Conservation (phyloP, 2,888 invertebrate genomes). For the Candidula unifasciata region DNA sequence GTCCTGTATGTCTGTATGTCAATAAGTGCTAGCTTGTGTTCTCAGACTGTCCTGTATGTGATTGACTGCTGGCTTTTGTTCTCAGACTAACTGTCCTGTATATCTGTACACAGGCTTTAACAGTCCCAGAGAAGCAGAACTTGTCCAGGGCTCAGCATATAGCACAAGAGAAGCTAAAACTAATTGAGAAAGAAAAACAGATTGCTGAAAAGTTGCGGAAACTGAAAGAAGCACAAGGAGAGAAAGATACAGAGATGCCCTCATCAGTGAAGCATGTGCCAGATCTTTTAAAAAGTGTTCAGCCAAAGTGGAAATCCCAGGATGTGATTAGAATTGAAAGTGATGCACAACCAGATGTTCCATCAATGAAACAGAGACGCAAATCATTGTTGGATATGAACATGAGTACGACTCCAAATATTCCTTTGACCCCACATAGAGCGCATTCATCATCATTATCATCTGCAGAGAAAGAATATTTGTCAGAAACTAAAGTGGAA, state of each 20-base stretch:
- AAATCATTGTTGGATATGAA: conserved; percentile 35
- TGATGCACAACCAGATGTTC: conserved; percentile 11
- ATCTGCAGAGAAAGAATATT: conserved; percentile 11
- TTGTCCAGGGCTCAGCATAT: conserved; percentile 32
- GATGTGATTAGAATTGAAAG: conserved; percentile 45
- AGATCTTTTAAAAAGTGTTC: neutral
- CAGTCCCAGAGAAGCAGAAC: conserved; percentile 10
- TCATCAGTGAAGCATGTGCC: neutral
- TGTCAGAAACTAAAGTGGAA: neutral
- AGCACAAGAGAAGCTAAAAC: conserved; percentile 43
- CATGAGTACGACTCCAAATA: conserved; percentile 44
- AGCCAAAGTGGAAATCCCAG: conserved; percentile 26
- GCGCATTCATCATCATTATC: neutral
- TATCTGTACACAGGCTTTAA: neutral
- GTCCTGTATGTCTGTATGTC: too few relatives aligned
- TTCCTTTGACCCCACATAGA: conserved; percentile 38
- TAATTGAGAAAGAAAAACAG: conserved; percentile 46
- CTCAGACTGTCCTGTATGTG: too few relatives aligned
- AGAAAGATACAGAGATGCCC: conserved; percentile 15
- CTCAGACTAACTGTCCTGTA: too few relatives aligned
- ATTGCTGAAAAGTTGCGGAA: conserved; percentile 43
- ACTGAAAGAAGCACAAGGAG: conserved; percentile 33
- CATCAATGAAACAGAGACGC: neutral
- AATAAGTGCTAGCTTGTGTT: too few relatives aligned
- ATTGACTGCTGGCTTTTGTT: too few relatives aligned